Evolutionary conservation across 1,140 invertebrate species (phyloP).

Genomic region (Andricus grossulariae): DNA sequence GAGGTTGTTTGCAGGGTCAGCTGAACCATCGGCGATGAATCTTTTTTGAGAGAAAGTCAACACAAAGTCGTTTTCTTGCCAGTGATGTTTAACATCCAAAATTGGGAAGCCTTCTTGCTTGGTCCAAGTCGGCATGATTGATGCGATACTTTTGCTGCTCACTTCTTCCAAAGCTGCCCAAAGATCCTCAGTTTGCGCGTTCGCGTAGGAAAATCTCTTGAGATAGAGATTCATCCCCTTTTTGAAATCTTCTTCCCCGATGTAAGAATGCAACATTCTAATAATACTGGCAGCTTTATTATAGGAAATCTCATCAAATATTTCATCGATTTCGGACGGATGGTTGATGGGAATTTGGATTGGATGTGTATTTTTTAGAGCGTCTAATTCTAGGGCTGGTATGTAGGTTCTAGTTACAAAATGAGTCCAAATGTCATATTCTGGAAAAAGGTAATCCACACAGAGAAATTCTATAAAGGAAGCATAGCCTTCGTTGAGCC

Average conservation of each 20-base stretch:
- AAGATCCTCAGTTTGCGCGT: conserved; percentile 95
- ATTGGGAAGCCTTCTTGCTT: conserved; percentile 94
- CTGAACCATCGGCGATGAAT: conserved; percentile 88
- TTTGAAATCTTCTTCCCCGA: conserved; percentile 95
- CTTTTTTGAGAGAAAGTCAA: conserved; percentile 88
- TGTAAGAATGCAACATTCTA: conserved; percentile 96
- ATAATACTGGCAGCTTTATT: conserved; percentile 96
- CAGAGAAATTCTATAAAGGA: conserved; percentile 93
- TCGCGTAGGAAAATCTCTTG: conserved; percentile 88
- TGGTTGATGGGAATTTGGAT: conserved; percentile 93
- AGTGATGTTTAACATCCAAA: conserved; percentile 75
- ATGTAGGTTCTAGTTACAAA: conserved; percentile 91
- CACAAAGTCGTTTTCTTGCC: conserved; percentile 79
- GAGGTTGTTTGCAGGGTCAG: conserved; percentile 75
- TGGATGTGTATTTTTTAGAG: conserved; percentile 92
- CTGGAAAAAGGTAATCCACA: conserved; percentile 90
- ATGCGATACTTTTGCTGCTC: conserved; percentile 91
- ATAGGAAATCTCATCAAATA: conserved; percentile 97
- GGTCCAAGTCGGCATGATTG: conserved; percentile 97
- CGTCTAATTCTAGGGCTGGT: conserved; percentile 90
- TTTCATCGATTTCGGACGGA: conserved; percentile 94
- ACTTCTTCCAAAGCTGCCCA: conserved; percentile 94
- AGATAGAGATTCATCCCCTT: conserved; percentile 96
- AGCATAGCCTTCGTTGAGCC: conserved; percentile 96
- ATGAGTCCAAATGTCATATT: conserved; percentile 96